Conservation (phyloP, 1,140 invertebrate species). For the Cotesia glomerata region DNA sequence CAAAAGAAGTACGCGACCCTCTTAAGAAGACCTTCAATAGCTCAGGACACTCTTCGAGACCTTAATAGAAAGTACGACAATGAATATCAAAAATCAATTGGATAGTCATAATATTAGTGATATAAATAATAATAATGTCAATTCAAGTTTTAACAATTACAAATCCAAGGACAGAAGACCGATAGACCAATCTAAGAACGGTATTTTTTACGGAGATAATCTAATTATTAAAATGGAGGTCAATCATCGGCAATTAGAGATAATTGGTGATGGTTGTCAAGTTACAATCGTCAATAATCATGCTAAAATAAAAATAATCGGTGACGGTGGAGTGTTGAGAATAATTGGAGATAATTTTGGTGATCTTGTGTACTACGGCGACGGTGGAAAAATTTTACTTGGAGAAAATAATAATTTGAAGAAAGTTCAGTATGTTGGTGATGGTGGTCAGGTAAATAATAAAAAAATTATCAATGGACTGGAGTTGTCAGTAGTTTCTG, state of each 20-base stretch:
- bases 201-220: neutral
- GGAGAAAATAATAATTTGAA: conserved; percentile 37
- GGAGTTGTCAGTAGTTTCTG: too few relatives aligned
- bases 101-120: too few relatives aligned
- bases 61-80: neutral
- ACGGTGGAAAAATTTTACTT: conserved; percentile 46
- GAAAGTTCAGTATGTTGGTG: conserved; percentile 44
- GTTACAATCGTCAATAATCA: conserved; percentile 42
- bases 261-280: conserved; percentile 43
- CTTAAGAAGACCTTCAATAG: neutral
- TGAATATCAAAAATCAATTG: too few relatives aligned
- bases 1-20: neutral
- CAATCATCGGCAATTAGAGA: conserved; percentile 6
- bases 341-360: conserved; percentile 44
- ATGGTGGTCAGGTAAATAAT: conserved; percentile 37
- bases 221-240: conserved; percentile 5
- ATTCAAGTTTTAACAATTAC: neutral
- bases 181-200: neutral
- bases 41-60: neutral
- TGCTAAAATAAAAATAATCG: conserved; percentile 44
- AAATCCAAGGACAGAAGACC: neutral
- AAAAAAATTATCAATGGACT: too few relatives aligned
- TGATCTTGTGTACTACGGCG: conserved; percentile 48
- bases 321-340: conserved; percentile 49
- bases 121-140: too few relatives aligned